Evolutionary conservation across 2,888 invertebrate species (phyloP).

Genomic region (Phalera bucephala): DNA sequence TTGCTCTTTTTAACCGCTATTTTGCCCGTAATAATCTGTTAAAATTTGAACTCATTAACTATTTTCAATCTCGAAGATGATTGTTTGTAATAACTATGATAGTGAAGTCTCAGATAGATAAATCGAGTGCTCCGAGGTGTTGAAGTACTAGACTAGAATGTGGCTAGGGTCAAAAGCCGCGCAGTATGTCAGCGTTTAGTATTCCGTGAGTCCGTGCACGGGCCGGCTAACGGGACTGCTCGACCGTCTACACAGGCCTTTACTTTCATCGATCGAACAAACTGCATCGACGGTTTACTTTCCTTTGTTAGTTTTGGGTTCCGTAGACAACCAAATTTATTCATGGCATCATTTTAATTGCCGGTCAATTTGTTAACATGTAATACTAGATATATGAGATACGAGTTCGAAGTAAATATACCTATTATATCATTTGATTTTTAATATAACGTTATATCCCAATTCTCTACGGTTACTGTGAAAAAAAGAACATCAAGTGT

Average conservation of each 20-base stretch:
- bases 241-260: constrained; percentile 74
- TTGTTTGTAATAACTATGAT: too few species aligned
- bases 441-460: constrained; percentile 42
- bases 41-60: too few species aligned
- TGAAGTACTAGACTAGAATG: constrained; percentile 78
- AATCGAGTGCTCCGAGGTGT: constrained; percentile 65
- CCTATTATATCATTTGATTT: constrained; percentile 1
- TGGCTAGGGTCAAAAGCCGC: constrained; percentile 82
- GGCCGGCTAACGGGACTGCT: constrained; percentile 75
- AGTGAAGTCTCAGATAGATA: too few species aligned
- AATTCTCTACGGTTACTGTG: constrained; percentile 61
- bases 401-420: not conserved
- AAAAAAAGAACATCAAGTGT: constrained; percentile 70
- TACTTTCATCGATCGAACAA: constrained; percentile 81
- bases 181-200: constrained; percentile 82
- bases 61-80: too few species aligned
- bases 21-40: too few species aligned
- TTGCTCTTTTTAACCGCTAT: too few species aligned
- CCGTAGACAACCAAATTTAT: constrained; percentile 38
- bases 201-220: constrained; percentile 74
- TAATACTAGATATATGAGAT: not conserved
- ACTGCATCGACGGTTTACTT: constrained; percentile 76
- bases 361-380: not conserved
- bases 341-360: constrained; percentile 18
- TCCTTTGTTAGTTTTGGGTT: constrained; percentile 77